These are phyloP conservation scores for Iguana delicatissima DNA, from an alignment of 2,797 vertebrate species.

Conservation along the genomic window DNA sequence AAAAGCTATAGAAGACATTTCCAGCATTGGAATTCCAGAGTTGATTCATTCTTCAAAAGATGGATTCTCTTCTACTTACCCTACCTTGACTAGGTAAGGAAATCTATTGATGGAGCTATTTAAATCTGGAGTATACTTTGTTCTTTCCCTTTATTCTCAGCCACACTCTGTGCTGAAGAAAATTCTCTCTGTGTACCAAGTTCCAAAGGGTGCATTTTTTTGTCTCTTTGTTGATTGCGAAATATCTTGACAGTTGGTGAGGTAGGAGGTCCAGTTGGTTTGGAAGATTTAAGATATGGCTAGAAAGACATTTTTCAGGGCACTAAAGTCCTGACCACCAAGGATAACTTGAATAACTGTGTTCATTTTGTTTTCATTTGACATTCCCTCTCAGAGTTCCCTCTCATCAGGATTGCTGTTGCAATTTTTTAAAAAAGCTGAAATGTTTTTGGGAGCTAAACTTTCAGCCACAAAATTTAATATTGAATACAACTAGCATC, in stretches of 20 bases:
- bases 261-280: not conserved
- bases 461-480: not conserved
- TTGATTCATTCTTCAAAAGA: constrained; percentile 88
- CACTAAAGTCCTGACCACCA: not conserved
- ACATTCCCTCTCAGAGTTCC: not conserved
- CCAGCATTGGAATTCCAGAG: constrained; percentile 87
- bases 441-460: constrained; percentile 7
- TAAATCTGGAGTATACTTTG: not conserved
- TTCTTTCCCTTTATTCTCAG: not conserved
- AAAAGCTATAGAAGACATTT: constrained; percentile 93
- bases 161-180: not conserved
- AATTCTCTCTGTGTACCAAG: not conserved
- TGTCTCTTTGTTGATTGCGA: not conserved
- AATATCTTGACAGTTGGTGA: not conserved
- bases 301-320: not conserved
- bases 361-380: not conserved
- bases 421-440: not conserved
- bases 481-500: not conserved
- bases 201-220: not conserved
- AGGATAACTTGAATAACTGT: not conserved
- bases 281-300: not conserved
- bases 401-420: not conserved
- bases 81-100: constrained; percentile 86
- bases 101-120: not conserved
- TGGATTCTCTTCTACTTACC: constrained; percentile 87